Base-by-base conservation (phyloP, 2,888 invertebrate genomes). In the Pomacea canaliculata region DNA sequence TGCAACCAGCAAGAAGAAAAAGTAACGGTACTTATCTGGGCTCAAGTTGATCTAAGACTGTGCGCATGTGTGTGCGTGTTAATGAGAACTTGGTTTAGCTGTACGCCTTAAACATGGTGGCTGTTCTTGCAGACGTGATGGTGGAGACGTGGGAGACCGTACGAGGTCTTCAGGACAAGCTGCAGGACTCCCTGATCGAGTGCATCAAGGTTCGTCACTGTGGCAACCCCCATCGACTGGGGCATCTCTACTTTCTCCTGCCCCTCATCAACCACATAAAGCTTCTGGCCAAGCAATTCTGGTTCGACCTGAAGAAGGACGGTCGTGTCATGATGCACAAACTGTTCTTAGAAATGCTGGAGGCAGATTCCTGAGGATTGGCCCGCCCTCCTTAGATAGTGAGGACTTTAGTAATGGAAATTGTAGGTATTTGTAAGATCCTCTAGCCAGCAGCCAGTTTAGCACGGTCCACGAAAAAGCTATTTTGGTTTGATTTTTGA, bases 341-440 rank as follows among this genome's bases (percentile, higher is more conserved):
- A 92, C 94, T 98, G 74, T 97, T 98, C 92, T 94, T 97, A 70
- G 97, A 98, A 93, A 98, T 98, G 98, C 93, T 98, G 79, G 97
- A 97, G 91, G 87, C 87, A 10, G 88, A 88, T 79, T 87, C 87
- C 81, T 87, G 88, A 87, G 82, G 78, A 66, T 74, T 65, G 72
- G 70, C 78, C 59, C 59, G 18, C 10, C 23, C 37, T 65, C 65
- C 70, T 65, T 75, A 69, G 62, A n/a, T 63, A 37, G 68, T 19
- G 37, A 68, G 37, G 68, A 68, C 68, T 19, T 68, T 27, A 46
- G 68, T 68, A 46, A 46, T 68, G 37, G 68, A 27, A 68, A 46
- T 12, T 27, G n/a, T 46, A 27, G 19, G 19, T 46, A n/a, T 10
- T 68, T 18, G 10, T 13, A 12, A 16, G 27, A 27, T 10, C 27